Evolutionary conservation across 2,113 vertebrate species (phyloP), one percentile per base, ranked within the genome.

Genomic region (Rhabdomys dilectus): DNA sequence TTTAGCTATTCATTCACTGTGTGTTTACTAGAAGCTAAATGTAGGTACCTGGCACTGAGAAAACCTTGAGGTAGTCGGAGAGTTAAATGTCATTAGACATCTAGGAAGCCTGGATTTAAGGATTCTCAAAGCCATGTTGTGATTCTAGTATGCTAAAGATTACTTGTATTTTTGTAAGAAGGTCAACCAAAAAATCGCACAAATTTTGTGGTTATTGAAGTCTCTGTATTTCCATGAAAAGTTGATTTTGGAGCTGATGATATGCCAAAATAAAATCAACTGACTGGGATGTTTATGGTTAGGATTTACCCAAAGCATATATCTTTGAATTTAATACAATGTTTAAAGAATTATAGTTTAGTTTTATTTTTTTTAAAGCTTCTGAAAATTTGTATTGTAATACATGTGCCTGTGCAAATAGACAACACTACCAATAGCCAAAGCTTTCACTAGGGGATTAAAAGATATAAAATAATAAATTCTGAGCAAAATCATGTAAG

Each of bases 391-490:
- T 96, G 94, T 91, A 94, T 93, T 92, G 5, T 93, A 94, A 95
- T 91, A 70, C 31, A 64, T 91, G 42, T 89, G 58, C 70, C 58
- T 92, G 72, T 11, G 48, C 72, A 96, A 97, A 96, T 88, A 96
- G 26, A 95, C 93, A 95, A 24, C 1, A 45, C 51, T 76, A n/a
- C 51, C 73, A 93, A 75, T 82, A 97, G 88, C 85, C 39, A 95
- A 93, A 92, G 16, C 11, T 36, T 96, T 95, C 87, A 62, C 66
- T 56, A 88, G 48, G 68, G 72, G n/a, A 91, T 97, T 97, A 97
- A 94, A 72, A 97, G 85, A 78, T 84, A 91, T 93, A 93, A 97
- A 97, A 88, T 88, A 91, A 96, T 93, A 95, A 88, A 96, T 96
- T 96, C 73, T 73, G 75, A 95, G 58, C 26, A 92, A 93, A 97